phyloP scores from a whole-genome alignment of 2,113 vertebrate genomes.

The Isurus oxyrinchus region DNA sequence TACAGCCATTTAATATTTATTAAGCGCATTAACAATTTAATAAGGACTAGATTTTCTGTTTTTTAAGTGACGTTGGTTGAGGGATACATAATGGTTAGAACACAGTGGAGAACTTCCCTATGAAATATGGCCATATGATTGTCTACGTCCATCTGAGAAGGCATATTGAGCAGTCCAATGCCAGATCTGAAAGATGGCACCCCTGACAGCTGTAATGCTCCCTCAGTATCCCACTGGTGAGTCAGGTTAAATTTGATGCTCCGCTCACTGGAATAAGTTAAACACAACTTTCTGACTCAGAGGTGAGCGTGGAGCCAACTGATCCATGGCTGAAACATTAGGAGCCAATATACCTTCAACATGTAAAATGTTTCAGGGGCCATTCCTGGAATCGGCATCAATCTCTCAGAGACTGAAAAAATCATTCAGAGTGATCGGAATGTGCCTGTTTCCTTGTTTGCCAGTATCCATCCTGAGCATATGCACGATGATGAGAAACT shows the following conservation, averaged over 20 bases:
- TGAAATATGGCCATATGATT: not conserved
- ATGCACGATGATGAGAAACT: too few relatives aligned
- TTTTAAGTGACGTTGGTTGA: not conserved
- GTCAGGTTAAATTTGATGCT: not conserved
- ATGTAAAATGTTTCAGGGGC: too few relatives aligned
- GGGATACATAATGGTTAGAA: not conserved
- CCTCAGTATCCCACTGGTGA: not conserved
- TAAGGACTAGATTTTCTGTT: not conserved
- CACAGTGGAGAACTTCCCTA: not conserved
- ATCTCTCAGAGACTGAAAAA: too few relatives aligned
- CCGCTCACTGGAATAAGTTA: not conserved
- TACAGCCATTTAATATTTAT: not conserved
- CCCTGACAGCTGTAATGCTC: not conserved
- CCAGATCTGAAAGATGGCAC: not conserved
- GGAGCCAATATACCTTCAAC: not conserved
- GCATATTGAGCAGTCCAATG: not conserved
- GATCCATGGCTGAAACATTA: not conserved
- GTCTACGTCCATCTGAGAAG: not conserved
- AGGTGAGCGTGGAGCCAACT: not conserved
- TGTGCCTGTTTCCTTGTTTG: too few relatives aligned
- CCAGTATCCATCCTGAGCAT: too few relatives aligned
- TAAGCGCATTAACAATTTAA: not conserved
- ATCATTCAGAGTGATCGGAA: too few relatives aligned
- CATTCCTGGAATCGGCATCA: too few relatives aligned
- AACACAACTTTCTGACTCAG: not conserved